These are phyloP conservation scores for Ceratothoa steindachneri DNA, from an alignment of 2,888 invertebrate species.

Conservation along the genomic window DNA sequence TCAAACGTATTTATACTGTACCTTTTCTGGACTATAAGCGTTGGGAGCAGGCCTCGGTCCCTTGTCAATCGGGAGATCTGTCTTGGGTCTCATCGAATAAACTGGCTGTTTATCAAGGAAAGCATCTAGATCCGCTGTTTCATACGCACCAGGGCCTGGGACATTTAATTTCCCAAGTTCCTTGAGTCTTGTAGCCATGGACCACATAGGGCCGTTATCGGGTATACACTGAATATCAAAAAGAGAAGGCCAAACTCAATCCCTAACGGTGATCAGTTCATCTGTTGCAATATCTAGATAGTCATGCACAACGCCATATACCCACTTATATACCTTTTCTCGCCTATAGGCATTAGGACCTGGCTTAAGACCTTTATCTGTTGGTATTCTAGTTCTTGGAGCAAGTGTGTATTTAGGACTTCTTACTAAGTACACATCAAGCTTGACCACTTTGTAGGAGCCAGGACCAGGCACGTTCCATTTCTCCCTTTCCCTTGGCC, in stretches of 20 bases:
- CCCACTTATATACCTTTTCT: slow-evolving; percentile 31
- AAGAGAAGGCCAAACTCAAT: not conserved
- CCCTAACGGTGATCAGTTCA: not conserved
- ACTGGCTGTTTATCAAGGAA: slow-evolving; percentile 22
- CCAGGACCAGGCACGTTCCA: slow-evolving; percentile 43
- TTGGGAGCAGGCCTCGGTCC: slow-evolving; percentile 41
- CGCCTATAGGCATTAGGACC: slow-evolving; percentile 34
- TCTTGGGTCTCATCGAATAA: slow-evolving; percentile 35
- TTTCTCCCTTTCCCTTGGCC: slow-evolving; percentile 24
- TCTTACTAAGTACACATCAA: slow-evolving; percentile 25
- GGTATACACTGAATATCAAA: slow-evolving; percentile 24
- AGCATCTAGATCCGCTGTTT: slow-evolving; percentile 25
- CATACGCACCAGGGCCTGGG: slow-evolving; percentile 37
- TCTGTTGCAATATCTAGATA: too few relatives aligned
- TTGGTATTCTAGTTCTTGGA: slow-evolving; percentile 26
- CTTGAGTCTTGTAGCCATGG: slow-evolving; percentile 24
- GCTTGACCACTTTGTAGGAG: slow-evolving; percentile 30
- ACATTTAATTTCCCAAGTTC: slow-evolving; percentile 31
- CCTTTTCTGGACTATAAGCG: slow-evolving; percentile 41
- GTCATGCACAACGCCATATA: not conserved
- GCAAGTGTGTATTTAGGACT: slow-evolving; percentile 28
- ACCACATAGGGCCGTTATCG: slow-evolving; percentile 35
- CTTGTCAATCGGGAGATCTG: slow-evolving; percentile 23
- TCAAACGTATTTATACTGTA: too few relatives aligned
- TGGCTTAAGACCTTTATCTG: slow-evolving; percentile 27